Conservation (phyloP, 2,797 vertebrate genomes). For the Acanthopagrus latus region DNA sequence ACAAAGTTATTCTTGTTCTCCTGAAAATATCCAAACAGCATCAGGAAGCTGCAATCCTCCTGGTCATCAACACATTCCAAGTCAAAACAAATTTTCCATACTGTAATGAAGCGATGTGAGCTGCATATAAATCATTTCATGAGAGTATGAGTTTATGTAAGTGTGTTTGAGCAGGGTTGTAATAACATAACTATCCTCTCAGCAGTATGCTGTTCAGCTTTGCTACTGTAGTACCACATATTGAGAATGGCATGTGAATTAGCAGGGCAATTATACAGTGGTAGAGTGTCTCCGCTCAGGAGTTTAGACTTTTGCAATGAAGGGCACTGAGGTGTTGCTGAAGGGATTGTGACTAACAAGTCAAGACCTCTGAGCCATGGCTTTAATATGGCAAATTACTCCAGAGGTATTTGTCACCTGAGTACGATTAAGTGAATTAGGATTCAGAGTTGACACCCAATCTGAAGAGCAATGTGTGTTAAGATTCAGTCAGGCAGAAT, state of each 20-base stretch:
- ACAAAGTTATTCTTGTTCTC: constrained; percentile 78
- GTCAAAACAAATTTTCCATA: constrained; percentile 60
- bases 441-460: constrained; percentile 63
- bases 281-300: constrained; percentile 43
- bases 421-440: constrained; percentile 74
- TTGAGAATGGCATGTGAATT: constrained; percentile 50
- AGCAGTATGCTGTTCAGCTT: constrained; percentile 28
- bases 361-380: constrained; percentile 58
- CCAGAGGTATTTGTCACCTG: constrained; percentile 77
- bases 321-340: constrained; percentile 68
- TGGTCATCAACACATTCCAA: constrained; percentile 53
- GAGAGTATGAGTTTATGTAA: constrained; percentile 20
- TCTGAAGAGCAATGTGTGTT: constrained; percentile 54
- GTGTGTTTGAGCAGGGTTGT: constrained; percentile 31
- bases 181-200: constrained; percentile 32
- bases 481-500: constrained; percentile 64
- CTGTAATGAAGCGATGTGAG: constrained; percentile 36
- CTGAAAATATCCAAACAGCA: constrained; percentile 58
- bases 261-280: constrained; percentile 36
- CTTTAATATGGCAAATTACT: constrained; percentile 77
- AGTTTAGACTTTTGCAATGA: constrained; percentile 62
- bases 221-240: constrained; percentile 32
- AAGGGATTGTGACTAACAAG: constrained; percentile 65
- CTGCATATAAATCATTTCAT: constrained; percentile 30
- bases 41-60: constrained; percentile 65